These are phyloP conservation scores for Melanotaenia parkinsoni DNA, from an alignment of 2,797 vertebrate species.

Conservation along the genomic window DNA sequence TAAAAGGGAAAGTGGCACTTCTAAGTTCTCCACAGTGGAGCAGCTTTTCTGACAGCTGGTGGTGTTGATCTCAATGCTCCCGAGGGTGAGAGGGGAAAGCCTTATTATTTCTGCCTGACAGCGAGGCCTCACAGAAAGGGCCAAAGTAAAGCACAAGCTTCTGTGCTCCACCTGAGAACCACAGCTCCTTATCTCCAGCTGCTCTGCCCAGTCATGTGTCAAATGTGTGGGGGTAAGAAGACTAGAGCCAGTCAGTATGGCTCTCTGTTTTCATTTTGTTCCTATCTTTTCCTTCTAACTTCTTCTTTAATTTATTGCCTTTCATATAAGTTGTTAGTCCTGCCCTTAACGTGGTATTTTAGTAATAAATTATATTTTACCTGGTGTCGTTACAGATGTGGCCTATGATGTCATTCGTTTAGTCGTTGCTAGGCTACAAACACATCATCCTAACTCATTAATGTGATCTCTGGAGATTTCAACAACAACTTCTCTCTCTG, in stretches of 20 bases:
- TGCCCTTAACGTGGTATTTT: neutral
- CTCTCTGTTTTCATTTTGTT: slow-evolving; percentile 36
- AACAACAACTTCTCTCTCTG: neutral
- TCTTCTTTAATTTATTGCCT: slow-evolving; percentile 9
- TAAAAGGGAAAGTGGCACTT: slow-evolving; percentile 69
- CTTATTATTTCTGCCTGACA: slow-evolving; percentile 81
- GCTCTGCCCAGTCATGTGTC: slow-evolving; percentile 77
- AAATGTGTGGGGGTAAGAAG: slow-evolving; percentile 67
- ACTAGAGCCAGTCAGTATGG: slow-evolving; percentile 62
- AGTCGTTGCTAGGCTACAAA: neutral
- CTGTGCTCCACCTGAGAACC: slow-evolving; percentile 71
- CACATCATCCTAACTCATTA: neutral
- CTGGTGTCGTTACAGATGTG: neutral
- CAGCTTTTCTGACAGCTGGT: slow-evolving; percentile 73
- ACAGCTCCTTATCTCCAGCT: slow-evolving; percentile 73
- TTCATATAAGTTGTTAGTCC: neutral
- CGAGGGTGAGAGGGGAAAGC: slow-evolving; percentile 67
- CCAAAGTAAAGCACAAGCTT: slow-evolving; percentile 61
- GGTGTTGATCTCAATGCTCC: slow-evolving; percentile 69
- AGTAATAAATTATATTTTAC: neutral
- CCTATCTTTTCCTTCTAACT: slow-evolving; percentile 1
- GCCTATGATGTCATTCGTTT: neutral
- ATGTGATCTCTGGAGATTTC: neutral
- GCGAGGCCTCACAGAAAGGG: slow-evolving; percentile 72
- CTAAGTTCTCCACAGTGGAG: slow-evolving; percentile 67